Percentiles rank a stretch among this genome's conserved stretches.
phyloP scores from a whole-genome alignment of 2,888 invertebrate genomes.

The Spisula subtruncata region DNA sequence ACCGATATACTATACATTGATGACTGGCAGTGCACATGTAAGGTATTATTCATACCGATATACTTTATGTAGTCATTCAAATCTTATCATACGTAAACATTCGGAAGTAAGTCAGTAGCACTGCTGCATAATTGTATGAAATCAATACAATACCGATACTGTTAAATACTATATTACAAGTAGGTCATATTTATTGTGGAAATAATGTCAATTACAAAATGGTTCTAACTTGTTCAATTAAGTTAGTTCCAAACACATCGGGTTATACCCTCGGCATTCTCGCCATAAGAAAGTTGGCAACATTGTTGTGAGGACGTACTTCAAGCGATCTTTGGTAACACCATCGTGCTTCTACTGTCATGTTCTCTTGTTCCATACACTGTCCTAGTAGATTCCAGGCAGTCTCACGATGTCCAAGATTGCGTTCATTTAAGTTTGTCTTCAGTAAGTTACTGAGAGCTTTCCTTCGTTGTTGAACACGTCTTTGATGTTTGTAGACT shows the following conservation, averaged over 20 bases:
- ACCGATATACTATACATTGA: too few species aligned
- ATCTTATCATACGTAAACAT: too few species aligned
- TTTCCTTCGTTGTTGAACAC: not conserved
- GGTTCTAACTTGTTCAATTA: too few species aligned
- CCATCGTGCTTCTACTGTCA: not conserved
- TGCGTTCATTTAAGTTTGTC: not conserved
- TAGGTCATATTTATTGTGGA: too few species aligned
- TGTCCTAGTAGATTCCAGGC: conserved; percentile 22
- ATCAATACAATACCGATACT: too few species aligned
- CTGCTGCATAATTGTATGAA: too few species aligned
- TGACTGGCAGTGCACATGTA: too few species aligned
- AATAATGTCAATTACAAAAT: too few species aligned
- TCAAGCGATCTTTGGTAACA: conserved; percentile 16
- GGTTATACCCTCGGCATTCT: not conserved
- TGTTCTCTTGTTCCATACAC: conserved; percentile 28
- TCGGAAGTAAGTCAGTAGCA: too few species aligned
- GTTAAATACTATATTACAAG: too few species aligned
- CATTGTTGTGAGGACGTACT: conserved; percentile 4
- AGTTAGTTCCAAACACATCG: not conserved
- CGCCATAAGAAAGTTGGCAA: not conserved
- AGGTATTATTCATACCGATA: too few species aligned
- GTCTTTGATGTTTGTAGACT: not conserved
- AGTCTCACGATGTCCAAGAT: conserved; percentile 13
- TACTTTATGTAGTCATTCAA: too few species aligned
- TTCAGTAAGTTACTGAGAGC: not conserved